These are phyloP conservation scores for Drosophila subsilvestris DNA, from an alignment of 2,888 invertebrate genomes.

Conservation along the genomic window DNA sequence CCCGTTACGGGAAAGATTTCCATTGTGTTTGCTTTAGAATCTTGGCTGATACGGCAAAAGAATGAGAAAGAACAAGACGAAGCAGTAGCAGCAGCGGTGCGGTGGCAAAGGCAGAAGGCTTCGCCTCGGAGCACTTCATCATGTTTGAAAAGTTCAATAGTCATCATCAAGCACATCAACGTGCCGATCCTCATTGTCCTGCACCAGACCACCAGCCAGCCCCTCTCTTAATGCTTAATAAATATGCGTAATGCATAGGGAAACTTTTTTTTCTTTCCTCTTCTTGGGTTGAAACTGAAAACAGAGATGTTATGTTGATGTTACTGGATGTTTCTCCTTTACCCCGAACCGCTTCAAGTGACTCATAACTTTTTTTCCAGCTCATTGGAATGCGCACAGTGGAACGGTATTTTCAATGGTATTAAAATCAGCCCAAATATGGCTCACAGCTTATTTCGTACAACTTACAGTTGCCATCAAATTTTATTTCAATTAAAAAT, in stretches of 20 bases:
- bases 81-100: constrained; percentile 2
- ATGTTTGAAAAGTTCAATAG: constrained; percentile 77
- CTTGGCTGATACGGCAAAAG: constrained; percentile 37
- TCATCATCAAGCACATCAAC: constrained; percentile 77
- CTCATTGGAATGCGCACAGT: constrained; percentile 51
- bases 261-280: constrained; percentile 51
- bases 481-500: neutral
- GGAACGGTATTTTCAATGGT: neutral
- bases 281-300: constrained; percentile 52
- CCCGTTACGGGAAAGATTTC: constrained; percentile 39
- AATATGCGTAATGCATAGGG: constrained; percentile 77
- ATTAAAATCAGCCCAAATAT: too few species aligned
- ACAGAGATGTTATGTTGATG: constrained; percentile 39
- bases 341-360: constrained; percentile 52
- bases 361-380: constrained; percentile 62
- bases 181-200: constrained; percentile 60
- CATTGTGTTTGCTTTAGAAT: constrained; percentile 54
- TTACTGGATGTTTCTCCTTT: constrained; percentile 13
- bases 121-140: constrained; percentile 63
- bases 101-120: neutral
- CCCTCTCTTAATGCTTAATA: constrained; percentile 76
- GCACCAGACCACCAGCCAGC: constrained; percentile 44
- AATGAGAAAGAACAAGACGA: constrained; percentile 21
- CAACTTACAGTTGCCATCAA: too few species aligned
- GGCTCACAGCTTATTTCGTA: neutral